phyloP scores from a whole-genome alignment of 1,140 invertebrate genomes.

The Drosophila aff. region DNA sequence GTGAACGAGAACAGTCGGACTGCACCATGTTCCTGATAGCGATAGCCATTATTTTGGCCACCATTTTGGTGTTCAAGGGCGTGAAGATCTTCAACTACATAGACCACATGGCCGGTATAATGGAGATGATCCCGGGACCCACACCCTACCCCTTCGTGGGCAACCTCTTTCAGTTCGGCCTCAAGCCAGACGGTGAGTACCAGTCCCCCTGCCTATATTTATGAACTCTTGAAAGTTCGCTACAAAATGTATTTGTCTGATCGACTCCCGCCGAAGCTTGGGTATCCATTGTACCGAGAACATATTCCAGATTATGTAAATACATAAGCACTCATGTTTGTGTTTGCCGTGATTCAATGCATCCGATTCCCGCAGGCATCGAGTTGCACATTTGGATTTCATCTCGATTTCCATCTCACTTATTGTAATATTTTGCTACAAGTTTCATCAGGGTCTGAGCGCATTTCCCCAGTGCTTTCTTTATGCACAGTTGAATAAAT shows the following conservation, averaged over 20 bases:
- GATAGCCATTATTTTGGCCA: conserved; percentile 63
- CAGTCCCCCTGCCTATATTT: conserved; percentile 60
- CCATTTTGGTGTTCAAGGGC: conserved; percentile 74
- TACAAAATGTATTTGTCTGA: conserved; percentile 5
- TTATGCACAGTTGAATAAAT: conserved; percentile 66
- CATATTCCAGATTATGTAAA: conserved; percentile 1
- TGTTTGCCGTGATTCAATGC: conserved; percentile 24
- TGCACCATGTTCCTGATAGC: conserved; percentile 71
- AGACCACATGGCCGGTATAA: conserved; percentile 79
- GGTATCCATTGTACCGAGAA: conserved; percentile 4
- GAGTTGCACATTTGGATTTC: conserved; percentile 24
- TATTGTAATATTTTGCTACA: conserved; percentile 48
- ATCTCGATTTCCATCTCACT: conserved; percentile 12
- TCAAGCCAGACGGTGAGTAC: conserved; percentile 77
- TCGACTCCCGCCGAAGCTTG: background rate
- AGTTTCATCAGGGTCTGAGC: conserved; percentile 47
- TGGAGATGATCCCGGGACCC: conserved; percentile 83
- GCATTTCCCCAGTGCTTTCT: conserved; percentile 42
- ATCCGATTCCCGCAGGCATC: conserved; percentile 21
- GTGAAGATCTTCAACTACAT: conserved; percentile 76
- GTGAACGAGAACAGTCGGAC: conserved; percentile 26
- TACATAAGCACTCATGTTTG: conserved; percentile 5
- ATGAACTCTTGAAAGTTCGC: conserved; percentile 51
- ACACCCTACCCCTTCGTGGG: conserved; percentile 81
- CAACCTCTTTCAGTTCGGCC: conserved; percentile 79